A percentile compares a stretch with the other conserved stretches of the same genome.
These are phyloP conservation scores for Steinernema carpocapsae DNA, from an alignment of 2,888 invertebrate genomes.

Conservation along the genomic window DNA sequence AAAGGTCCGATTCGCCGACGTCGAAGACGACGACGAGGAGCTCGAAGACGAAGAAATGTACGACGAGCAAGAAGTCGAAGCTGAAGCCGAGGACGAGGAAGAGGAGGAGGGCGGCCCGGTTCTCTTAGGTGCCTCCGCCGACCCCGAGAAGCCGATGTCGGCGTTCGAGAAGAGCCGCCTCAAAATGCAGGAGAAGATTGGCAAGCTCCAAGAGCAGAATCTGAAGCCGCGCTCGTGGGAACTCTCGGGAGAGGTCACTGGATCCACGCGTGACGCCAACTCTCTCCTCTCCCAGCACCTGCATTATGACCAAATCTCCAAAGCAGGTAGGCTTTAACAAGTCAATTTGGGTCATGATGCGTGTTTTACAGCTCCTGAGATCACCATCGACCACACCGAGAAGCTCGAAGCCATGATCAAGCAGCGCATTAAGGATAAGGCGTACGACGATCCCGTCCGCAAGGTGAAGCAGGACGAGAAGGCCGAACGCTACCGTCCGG, in stretches of 20 bases:
- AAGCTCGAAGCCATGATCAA: slow-evolving; percentile 88
- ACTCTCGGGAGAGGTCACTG: slow-evolving; percentile 85
- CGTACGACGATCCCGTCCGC: slow-evolving; percentile 89
- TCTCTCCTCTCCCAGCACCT: slow-evolving; percentile 88
- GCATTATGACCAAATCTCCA: slow-evolving; percentile 54
- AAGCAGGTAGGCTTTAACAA: slow-evolving; percentile 41
- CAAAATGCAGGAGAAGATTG: slow-evolving; percentile 69
- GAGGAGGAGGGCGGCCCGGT: slow-evolving; percentile 36
- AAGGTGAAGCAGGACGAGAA: slow-evolving; percentile 85
- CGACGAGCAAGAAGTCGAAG: slow-evolving; percentile 41
- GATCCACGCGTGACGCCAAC: slow-evolving; percentile 83
- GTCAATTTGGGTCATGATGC: neutral
- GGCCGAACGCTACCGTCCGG: slow-evolving; percentile 79
- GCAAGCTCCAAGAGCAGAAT: slow-evolving; percentile 71
- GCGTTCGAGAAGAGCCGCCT: slow-evolving; percentile 30
- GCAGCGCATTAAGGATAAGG: slow-evolving; percentile 85
- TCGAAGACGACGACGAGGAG: slow-evolving; percentile 43
- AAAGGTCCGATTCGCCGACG: slow-evolving; percentile 49
- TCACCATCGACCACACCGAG: slow-evolving; percentile 86
- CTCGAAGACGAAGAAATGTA: slow-evolving; percentile 40
- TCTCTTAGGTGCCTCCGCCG: slow-evolving; percentile 36
- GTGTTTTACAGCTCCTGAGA: slow-evolving; percentile 78
- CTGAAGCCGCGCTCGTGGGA: slow-evolving; percentile 90
- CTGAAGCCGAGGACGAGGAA: too few relatives aligned
- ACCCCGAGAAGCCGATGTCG: slow-evolving; percentile 34